These are phyloP conservation scores for Trilocha varians DNA, from an alignment of 2,888 invertebrate genomes.

Conservation along the genomic window DNA sequence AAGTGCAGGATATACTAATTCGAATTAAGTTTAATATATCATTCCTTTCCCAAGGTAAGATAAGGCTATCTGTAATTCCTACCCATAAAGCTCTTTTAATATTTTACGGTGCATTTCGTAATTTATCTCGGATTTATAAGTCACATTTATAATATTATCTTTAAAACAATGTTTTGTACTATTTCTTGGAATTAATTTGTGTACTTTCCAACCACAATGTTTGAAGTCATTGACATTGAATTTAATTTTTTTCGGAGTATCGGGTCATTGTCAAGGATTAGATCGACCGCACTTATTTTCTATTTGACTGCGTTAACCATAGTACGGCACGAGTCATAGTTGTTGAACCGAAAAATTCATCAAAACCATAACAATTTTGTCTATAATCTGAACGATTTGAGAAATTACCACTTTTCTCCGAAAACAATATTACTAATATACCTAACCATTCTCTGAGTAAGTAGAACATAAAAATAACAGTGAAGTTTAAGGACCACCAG, in stretches of 20 bases:
- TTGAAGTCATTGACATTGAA: slow-evolving; percentile 41
- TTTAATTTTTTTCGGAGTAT: slow-evolving; percentile 28
- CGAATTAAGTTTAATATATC: slow-evolving; percentile 41
- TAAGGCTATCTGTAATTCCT: slow-evolving; percentile 39
- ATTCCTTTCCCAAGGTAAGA: slow-evolving; percentile 37
- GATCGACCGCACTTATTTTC: slow-evolving; percentile 60
- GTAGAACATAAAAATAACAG: slow-evolving; percentile 7
- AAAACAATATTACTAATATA: slow-evolving; percentile 1
- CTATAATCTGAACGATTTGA: slow-evolving; percentile 3
- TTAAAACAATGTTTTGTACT: neutral
- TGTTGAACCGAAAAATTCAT: slow-evolving; percentile 29
- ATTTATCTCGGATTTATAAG: too few relatives aligned
- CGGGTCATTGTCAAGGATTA: slow-evolving; percentile 37
- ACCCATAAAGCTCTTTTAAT: slow-evolving; percentile 26
- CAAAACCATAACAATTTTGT: slow-evolving; percentile 7
- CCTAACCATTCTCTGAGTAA: neutral
- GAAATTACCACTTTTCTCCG: neutral
- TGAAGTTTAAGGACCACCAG: slow-evolving; percentile 33
- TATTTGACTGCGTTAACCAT: slow-evolving; percentile 48
- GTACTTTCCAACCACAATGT: slow-evolving; percentile 23
- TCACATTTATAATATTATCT: too few relatives aligned
- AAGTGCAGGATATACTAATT: slow-evolving; percentile 52
- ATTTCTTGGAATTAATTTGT: slow-evolving; percentile 8
- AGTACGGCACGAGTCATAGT: slow-evolving; percentile 56
- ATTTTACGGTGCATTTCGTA: slow-evolving; percentile 19